These are phyloP conservation scores for Rana temporaria DNA, from an alignment of 2,113 vertebrate genomes.

Conservation along the genomic window DNA sequence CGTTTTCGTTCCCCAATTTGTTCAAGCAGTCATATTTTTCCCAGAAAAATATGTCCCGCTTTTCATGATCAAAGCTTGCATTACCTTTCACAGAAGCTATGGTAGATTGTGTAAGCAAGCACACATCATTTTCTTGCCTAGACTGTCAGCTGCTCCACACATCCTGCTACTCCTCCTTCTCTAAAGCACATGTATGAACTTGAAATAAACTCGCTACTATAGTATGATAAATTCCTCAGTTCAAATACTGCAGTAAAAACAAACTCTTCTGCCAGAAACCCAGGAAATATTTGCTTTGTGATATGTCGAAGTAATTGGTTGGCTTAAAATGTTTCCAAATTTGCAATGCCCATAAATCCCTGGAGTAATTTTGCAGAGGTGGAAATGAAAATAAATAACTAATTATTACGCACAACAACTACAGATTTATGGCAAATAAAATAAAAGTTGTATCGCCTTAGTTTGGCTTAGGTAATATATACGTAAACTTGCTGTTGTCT, in stretches of 20 bases:
- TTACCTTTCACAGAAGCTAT: too few species aligned
- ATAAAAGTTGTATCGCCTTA: background rate
- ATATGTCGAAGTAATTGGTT: conserved; percentile 40
- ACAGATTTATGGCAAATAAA: background rate
- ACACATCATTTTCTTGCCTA: too few species aligned
- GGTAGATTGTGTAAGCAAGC: too few species aligned
- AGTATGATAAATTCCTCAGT: conserved; percentile 1
- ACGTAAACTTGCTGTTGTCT: too few species aligned
- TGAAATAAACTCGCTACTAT: background rate
- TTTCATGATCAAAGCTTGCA: too few species aligned
- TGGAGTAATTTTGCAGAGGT: background rate
- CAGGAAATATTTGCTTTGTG: conserved; percentile 28
- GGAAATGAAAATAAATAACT: conserved; percentile 44
- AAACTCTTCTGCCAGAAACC: conserved; percentile 1
- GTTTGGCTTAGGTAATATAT: background rate
- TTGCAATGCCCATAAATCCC: conserved; percentile 23
- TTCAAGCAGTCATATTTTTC: too few species aligned
- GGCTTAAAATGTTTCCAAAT: conserved; percentile 18
- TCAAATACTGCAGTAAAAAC: background rate
- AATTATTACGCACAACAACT: conserved; percentile 30
- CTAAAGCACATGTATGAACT: background rate
- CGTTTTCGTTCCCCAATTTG: too few species aligned
- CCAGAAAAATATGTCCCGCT: too few species aligned
- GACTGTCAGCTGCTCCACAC: too few species aligned
- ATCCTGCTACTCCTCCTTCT: too few species aligned